Evolutionary conservation across 2,888 invertebrate genomes (phyloP), one percentile per base, ranked within the genome.

Genomic region (Hermodice carunculata): DNA sequence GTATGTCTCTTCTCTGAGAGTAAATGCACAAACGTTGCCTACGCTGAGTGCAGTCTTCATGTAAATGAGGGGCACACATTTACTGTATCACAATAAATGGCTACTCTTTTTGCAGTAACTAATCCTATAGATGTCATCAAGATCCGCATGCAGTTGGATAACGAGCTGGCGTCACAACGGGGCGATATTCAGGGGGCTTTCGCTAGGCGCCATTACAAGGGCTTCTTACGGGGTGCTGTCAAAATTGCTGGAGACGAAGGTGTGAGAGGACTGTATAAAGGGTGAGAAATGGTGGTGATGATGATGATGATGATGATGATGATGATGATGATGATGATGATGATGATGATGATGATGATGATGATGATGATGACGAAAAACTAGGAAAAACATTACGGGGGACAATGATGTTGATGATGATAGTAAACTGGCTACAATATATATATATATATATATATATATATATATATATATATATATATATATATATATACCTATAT

Each of bases 71-170:
- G 17, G 8, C 8, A 37, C 17, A 37, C 17, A 37, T 37, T 11
- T 37, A 11, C 8, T 37, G 17, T 37, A 37, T 37, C 37, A 37
- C 17, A 37, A 37, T 37, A 37, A 37, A 37, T 8, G 8, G 37
- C 37, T 11, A 37, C 3, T 28, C 14, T 40, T 43, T 29, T 71
- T 75, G 29, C 70, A 80, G 80, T 77, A 2, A 80, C 80, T 53
- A 80, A 80, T 51, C 81, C 81, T 0, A 74, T 81, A 8, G 81
- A 81, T 71, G 81, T 81, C 34, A 70, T 81, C 6, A 81, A 81
- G 73, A 79, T 76, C 26, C 74, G 81, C 2, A 78, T 81, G 78
- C 81, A 81, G 66, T 69, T 81, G 11, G 80, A 81, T 61, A 76
- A 75, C 63, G 81, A 81, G 56, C 67, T 80, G 62, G 43, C 71